Base-by-base conservation (phyloP, 2,113 vertebrate genomes). In the western clawed frog (Xenopus tropicalis) region DNA sequence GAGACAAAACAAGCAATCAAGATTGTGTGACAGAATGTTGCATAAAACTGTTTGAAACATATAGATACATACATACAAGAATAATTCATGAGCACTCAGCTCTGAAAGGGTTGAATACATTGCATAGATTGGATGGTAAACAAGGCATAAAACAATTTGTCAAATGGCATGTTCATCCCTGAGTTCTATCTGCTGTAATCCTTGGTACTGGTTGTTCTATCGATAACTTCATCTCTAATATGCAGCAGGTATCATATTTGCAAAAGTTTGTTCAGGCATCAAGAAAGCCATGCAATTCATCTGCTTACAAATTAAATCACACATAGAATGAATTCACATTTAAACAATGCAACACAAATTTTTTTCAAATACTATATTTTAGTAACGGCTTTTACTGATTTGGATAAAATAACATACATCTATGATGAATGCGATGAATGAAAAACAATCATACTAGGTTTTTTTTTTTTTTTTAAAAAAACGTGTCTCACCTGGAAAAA, bases 121-220 rank as follows among this genome's bases (percentile, higher is more conserved):
- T 74, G 72, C 63, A 67, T 74, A 74, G 63, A 68, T 73, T 46
- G 14, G 9, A 73, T 56, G 12, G 12, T 48, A 48, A 14, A 63
- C 29, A 37, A 37, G 29, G 29, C 29, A 37, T 37, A n/a, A 71
- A 72, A 14, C 46, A 14, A 11, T 48, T 5, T 48, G 46, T 48
- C 43, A 74, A 37, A 65, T 14, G 14, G 14, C 61, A 17, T 65
- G 42, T 65, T 65, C 25, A 48, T 74, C 72, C 72, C 72, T 74
- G 72, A 74, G 72, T 29, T 68, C 24, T 68, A 37, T 59, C 43
- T 66, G 71, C 14, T 72, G 56, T 44, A 61, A 24, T 58, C 24
- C 13, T 46, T 29, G 42, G 19, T 59, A 57, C 1, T 66, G 25
- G 43, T 14, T 37, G 23, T 2, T 44, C 21, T 61, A 74, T 56